These are phyloP conservation scores for Anastrepha ludens DNA, from an alignment of 1,140 invertebrate species.

Conservation along the genomic window DNA sequence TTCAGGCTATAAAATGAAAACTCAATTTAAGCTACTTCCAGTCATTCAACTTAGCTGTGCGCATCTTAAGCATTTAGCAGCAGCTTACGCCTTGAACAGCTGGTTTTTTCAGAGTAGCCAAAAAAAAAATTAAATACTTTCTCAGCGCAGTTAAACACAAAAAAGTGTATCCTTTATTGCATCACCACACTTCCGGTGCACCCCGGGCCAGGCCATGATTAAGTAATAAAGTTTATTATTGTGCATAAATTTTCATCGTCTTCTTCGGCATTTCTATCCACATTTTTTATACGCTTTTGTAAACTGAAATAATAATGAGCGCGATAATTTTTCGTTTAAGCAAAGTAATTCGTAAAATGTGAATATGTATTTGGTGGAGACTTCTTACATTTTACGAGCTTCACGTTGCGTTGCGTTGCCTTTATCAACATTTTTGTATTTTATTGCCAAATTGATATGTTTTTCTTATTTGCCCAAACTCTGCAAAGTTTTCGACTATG, in stretches of 20 bases:
- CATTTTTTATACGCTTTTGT: neutral
- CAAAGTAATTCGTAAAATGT: slow-evolving; percentile 36
- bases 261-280: neutral
- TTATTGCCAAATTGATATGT: slow-evolving; percentile 2
- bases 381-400: slow-evolving; percentile 16
- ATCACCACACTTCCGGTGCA: slow-evolving; percentile 7
- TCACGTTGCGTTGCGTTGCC: neutral
- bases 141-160: neutral
- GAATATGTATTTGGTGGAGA: neutral
- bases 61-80: too few relatives aligned
- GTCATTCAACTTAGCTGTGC: too few relatives aligned
- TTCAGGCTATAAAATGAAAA: too few relatives aligned
- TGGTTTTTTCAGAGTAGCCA: too few relatives aligned
- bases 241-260: neutral
- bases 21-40: too few relatives aligned
- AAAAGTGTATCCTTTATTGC: slow-evolving; percentile 15
- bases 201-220: neutral
- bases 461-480: neutral
- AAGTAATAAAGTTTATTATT: slow-evolving; percentile 32
- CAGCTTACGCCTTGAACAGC: too few relatives aligned
- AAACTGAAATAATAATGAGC: slow-evolving; percentile 19
- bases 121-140: neutral
- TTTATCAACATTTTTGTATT: slow-evolving; percentile 18
- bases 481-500: neutral
- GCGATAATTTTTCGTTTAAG: slow-evolving; percentile 50